These are phyloP conservation scores for Hoplias malabaricus DNA, from an alignment of 2,113 vertebrate species.

Conservation along the genomic window DNA sequence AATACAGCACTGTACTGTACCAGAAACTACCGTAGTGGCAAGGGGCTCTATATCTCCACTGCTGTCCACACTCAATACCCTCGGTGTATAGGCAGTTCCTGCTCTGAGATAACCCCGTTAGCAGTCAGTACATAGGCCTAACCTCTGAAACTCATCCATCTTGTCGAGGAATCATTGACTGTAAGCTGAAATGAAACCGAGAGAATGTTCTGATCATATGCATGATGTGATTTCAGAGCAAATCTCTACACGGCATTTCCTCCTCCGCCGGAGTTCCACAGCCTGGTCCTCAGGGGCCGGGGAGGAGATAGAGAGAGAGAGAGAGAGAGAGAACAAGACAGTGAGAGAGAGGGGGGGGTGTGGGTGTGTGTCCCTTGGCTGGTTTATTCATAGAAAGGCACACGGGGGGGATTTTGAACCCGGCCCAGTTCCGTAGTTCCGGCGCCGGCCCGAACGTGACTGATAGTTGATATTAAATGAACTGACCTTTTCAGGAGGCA, in stretches of 20 bases:
- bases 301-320: not conserved
- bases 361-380: not conserved
- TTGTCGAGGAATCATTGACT: not conserved
- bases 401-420: not conserved
- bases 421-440: not conserved
- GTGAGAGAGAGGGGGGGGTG: not conserved
- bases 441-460: conserved; percentile 32
- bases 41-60: not conserved
- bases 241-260: not conserved
- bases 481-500: conserved; percentile 70
- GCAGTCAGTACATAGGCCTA: not conserved
- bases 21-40: not conserved
- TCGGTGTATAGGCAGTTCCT: not conserved
- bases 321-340: not conserved
- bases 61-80: not conserved
- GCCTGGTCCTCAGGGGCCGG: not conserved
- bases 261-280: not conserved
- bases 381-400: not conserved
- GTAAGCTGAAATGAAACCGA: not conserved
- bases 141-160: not conserved
- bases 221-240: not conserved
- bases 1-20: too few relatives aligned
- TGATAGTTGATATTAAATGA: conserved; percentile 63
- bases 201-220: not conserved
- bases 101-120: not conserved